phyloP scores from a whole-genome alignment of 2,797 vertebrate genomes.

The Carcharodon carcharias region DNA sequence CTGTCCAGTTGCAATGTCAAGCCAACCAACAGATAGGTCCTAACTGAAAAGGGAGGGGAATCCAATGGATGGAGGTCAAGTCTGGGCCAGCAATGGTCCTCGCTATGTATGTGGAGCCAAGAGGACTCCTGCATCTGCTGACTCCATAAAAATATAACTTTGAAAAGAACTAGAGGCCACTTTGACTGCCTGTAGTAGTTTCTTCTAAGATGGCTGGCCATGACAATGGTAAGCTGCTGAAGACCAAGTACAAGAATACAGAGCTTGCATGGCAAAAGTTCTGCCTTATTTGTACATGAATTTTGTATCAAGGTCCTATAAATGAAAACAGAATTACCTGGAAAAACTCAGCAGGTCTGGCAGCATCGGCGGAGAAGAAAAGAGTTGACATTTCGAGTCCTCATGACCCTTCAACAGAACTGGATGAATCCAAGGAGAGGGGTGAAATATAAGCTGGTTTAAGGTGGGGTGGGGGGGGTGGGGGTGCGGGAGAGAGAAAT shows the following conservation, averaged over 20 bases:
- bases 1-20: neutral
- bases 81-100: too few species aligned
- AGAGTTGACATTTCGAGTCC: too few species aligned
- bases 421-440: too few species aligned
- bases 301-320: neutral
- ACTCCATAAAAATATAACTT: neutral
- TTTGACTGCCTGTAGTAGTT: neutral
- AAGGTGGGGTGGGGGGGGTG: too few species aligned
- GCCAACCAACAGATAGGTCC: neutral
- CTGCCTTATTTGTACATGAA: neutral
- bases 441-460: too few species aligned
- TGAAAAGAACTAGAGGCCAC: neutral
- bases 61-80: neutral
- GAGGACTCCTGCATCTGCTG: neutral
- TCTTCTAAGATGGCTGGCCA: neutral
- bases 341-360: too few species aligned
- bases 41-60: neutral
- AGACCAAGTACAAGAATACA: neutral
- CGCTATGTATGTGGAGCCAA: neutral
- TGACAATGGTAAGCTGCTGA: neutral
- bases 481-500: too few species aligned
- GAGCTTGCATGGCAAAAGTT: neutral
- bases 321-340: too few species aligned
- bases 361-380: too few species aligned
- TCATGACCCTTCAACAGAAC: too few species aligned